phyloP scores from a whole-genome alignment of 2,797 vertebrate genomes.

The Myotis daubentonii region DNA sequence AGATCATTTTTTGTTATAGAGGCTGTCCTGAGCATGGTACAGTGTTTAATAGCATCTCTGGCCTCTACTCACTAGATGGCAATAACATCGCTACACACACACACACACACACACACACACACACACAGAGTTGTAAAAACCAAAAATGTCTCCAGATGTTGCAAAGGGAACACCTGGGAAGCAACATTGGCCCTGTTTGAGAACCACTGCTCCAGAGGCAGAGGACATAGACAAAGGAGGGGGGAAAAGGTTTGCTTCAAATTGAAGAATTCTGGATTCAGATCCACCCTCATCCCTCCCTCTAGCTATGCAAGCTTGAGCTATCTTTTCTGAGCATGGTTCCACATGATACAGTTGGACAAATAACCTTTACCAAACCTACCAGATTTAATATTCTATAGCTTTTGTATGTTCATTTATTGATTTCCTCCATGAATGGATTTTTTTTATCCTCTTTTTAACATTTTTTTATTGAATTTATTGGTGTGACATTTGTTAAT shows the following conservation, averaged over 20 bases:
- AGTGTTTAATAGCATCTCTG: not conserved
- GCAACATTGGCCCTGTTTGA: not conserved
- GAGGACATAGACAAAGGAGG: not conserved
- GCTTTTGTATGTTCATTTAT: not conserved
- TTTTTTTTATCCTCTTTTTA: not conserved
- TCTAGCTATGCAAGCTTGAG: not conserved
- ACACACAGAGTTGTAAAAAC: not conserved
- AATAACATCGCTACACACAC: not conserved
- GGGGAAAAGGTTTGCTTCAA: fast-evolving
- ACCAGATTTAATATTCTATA: not conserved
- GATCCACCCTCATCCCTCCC: not conserved
- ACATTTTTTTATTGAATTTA: not conserved
- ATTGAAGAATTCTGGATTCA: not conserved
- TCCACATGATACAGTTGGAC: not conserved
- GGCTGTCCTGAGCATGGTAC: not conserved
- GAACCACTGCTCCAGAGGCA: not conserved
- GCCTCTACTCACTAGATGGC: not conserved
- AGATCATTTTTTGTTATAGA: not conserved
- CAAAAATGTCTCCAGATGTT: not conserved
- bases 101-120: not conserved
- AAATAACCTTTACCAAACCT: not conserved
- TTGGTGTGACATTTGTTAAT: not conserved
- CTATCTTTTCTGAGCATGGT: not conserved
- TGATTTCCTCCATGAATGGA: not conserved
- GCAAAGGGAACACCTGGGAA: not conserved